Percentiles rank a stretch among this genome's conserved stretches.
Conservation (phyloP, 2,113 vertebrate species). For the Trachemys scripta region DNA sequence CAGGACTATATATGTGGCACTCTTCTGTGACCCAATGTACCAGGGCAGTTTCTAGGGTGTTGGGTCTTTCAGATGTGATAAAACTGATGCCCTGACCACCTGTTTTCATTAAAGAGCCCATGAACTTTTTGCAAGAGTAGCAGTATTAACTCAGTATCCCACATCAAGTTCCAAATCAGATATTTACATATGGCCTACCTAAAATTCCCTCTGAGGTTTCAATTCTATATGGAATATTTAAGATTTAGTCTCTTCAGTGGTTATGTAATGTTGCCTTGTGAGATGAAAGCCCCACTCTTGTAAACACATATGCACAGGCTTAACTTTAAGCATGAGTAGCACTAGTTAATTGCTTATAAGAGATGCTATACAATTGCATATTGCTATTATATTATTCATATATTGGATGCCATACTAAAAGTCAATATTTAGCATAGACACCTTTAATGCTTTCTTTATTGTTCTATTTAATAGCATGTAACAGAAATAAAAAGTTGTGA, state of each 20-base stretch:
- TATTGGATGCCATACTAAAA: not conserved
- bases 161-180: not conserved
- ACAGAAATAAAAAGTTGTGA: not conserved
- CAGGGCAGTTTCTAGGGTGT: not conserved
- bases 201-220: not conserved
- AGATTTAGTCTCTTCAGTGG: not conserved
- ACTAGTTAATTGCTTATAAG: not conserved
- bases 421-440: not conserved
- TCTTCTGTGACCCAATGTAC: rapidly evolving
- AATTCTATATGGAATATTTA: not conserved
- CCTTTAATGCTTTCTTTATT: not conserved
- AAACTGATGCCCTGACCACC: not conserved
- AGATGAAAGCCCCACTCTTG: not conserved
- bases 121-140: not conserved
- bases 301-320: not conserved
- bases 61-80: not conserved
- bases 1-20: not conserved
- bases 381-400: not conserved
- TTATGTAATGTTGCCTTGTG: not conserved
- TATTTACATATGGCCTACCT: not conserved
- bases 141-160: not conserved
- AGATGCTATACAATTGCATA: not conserved
- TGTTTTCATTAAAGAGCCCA: not conserved
- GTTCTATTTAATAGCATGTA: not conserved
- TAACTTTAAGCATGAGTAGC: not conserved